Conservation (phyloP, 1,140 invertebrate genomes). For the Lucilia sericata region DNA sequence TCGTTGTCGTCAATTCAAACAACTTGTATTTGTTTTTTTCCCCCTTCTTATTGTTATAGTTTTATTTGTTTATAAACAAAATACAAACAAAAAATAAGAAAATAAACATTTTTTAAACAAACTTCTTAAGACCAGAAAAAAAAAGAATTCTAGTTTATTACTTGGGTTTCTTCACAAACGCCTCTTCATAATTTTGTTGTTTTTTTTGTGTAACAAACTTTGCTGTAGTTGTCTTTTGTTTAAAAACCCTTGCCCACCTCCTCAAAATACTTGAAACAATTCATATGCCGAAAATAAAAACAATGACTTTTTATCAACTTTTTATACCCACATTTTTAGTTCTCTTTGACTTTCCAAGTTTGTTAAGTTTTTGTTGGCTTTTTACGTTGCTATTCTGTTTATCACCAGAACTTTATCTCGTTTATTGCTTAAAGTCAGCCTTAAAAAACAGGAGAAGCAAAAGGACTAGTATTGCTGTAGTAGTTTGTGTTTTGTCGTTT, state of each 20-base stretch:
- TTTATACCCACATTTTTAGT: slow-evolving; percentile 10
- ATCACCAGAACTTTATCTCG: slow-evolving; percentile 42
- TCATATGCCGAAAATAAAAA: background rate
- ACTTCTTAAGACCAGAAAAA: background rate
- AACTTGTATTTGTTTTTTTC: too few relatives aligned
- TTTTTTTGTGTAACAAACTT: background rate
- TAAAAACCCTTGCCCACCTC: background rate
- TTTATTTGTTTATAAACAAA: slow-evolving; percentile 6
- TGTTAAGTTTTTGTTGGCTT: background rate
- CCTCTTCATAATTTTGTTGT: background rate
- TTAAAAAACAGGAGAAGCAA: slow-evolving; percentile 5
- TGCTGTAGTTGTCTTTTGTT: background rate
- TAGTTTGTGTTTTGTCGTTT: slow-evolving; percentile 25
- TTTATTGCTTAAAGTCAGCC: slow-evolving; percentile 5
- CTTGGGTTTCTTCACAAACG: background rate
- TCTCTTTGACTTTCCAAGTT: slow-evolving; percentile 4
- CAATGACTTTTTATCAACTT: slow-evolving; percentile 1
- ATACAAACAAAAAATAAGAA: too few relatives aligned
- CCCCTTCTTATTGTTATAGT: too few relatives aligned
- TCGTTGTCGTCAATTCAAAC: background rate
- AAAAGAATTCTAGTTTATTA: background rate
- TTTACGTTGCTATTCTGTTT: slow-evolving; percentile 3
- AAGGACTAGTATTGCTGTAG: background rate
- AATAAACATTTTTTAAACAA: too few relatives aligned
- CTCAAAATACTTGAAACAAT: background rate